phyloP scores from a whole-genome alignment of 2,888 invertebrate species.

The Smittia sp. region DNA sequence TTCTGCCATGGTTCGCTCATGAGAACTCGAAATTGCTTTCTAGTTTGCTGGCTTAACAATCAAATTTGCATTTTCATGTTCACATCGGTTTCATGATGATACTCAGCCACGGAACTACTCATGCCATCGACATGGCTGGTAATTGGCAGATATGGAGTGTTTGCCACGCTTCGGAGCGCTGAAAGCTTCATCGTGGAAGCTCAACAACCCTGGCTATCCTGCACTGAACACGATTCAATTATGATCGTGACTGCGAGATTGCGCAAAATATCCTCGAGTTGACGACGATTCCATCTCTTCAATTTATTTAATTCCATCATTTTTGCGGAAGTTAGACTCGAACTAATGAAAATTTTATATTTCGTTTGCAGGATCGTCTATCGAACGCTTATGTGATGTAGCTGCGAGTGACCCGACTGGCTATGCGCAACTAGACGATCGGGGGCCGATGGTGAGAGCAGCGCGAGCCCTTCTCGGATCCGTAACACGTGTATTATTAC shows the following conservation, averaged over 20 bases:
- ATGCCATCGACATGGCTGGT: no score
- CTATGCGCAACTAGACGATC: slow-evolving; percentile 64
- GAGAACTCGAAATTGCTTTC: not conserved
- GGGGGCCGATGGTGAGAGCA: slow-evolving; percentile 80
- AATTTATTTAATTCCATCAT: not conserved
- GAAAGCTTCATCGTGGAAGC: no score
- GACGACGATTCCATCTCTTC: no score
- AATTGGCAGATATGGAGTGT: no score
- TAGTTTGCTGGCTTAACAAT: not conserved
- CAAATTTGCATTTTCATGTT: slow-evolving; percentile 12
- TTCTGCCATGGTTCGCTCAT: no score
- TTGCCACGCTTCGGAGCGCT: no score
- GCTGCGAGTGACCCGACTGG: slow-evolving; percentile 59
- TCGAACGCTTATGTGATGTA: slow-evolving; percentile 85
- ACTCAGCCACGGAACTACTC: not conserved
- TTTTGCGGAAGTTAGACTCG: not conserved
- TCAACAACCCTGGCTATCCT: no score
- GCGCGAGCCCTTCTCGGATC: slow-evolving; percentile 90
- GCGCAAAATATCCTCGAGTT: no score
- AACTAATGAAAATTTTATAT: not conserved
- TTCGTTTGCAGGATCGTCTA: slow-evolving; percentile 71
- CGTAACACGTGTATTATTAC: slow-evolving; percentile 89
- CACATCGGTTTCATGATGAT: not conserved
- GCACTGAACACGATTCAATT: no score
- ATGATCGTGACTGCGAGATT: no score